Conservation (phyloP, 2,797 vertebrate species). For the Neostethus bicornis region DNA sequence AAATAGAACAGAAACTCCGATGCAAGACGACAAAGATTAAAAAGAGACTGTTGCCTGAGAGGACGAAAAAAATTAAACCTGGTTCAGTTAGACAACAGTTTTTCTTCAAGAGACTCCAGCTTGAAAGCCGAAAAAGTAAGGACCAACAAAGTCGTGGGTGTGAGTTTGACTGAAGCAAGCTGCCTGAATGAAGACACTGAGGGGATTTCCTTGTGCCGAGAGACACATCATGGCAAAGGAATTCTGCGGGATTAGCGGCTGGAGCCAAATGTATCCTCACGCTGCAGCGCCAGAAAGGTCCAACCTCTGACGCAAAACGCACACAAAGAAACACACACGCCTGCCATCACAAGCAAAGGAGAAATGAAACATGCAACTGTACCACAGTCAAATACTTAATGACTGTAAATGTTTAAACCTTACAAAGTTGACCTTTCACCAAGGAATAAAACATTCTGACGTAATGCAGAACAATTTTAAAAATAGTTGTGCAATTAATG, state of each 20-base stretch:
- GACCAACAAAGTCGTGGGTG: conserved; percentile 16
- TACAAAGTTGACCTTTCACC: conserved; percentile 60
- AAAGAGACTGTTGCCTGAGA: conserved; percentile 11
- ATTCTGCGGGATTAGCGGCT: conserved; percentile 74
- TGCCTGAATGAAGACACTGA: conserved; percentile 73
- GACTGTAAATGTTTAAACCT: conserved; percentile 42
- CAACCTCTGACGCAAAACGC: conserved; percentile 45
- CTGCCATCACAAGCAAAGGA: conserved; percentile 3
- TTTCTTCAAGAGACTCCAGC: conserved; percentile 22
- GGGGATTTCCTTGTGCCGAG: conserved; percentile 79
- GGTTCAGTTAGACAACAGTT: conserved; percentile 9
- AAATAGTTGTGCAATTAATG: conserved; percentile 48
- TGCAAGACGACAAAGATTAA: conserved; percentile 18
- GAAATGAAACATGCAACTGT: conserved; percentile 9
- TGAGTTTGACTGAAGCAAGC: conserved; percentile 37
- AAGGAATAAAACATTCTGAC: conserved; percentile 51
- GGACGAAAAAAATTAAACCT: too few relatives aligned
- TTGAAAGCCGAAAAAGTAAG: conserved; percentile 21
- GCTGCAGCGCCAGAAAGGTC: conserved; percentile 42
- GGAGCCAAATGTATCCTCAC: conserved; percentile 69
- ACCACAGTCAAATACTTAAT: conserved; percentile 33
- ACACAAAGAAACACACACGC: conserved; percentile 13
- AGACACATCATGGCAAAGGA: conserved; percentile 78
- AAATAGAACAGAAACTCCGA: conserved; percentile 34
- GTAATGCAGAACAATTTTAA: conserved; percentile 36